Evolutionary conservation across 2,113 vertebrate species (phyloP).

Genomic region (Bombycilla garrulus): DNA sequence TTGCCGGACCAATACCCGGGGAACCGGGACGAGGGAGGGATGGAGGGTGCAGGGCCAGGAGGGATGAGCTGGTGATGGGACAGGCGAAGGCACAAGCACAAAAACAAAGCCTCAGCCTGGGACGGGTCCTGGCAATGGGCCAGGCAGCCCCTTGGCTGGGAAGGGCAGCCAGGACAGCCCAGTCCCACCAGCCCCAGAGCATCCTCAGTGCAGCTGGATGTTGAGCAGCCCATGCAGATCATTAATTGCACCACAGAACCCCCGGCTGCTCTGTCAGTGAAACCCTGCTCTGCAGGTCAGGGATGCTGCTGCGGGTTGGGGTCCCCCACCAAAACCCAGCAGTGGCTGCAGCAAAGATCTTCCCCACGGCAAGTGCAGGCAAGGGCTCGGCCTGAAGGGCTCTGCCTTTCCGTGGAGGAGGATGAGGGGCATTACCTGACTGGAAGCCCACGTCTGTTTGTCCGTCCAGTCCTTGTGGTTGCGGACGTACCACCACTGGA

Average conservation of each 20-base stretch:
- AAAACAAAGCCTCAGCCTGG: neutral
- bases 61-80: neutral
- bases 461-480: constrained; percentile 81
- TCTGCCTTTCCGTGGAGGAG: neutral
- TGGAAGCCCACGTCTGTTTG: constrained; percentile 78
- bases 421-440: constrained; percentile 73
- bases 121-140: neutral
- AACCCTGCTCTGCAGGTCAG: neutral
- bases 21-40: neutral
- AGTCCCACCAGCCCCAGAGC: accelerated
- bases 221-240: accelerated
- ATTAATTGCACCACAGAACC: neutral
- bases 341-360: neutral
- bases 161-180: neutral
- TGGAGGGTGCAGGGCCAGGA: neutral
- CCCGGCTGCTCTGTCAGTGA: neutral
- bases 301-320: accelerated
- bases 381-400: neutral
- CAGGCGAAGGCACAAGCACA: neutral
- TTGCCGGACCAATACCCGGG: neutral
- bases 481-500: constrained; percentile 97
- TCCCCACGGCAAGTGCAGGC: accelerated
- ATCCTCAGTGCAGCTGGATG: accelerated
- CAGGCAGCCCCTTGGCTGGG: neutral
- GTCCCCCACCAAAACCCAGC: neutral